Conservation (phyloP, 2,888 invertebrate species). For the Nemurella pictetii region DNA sequence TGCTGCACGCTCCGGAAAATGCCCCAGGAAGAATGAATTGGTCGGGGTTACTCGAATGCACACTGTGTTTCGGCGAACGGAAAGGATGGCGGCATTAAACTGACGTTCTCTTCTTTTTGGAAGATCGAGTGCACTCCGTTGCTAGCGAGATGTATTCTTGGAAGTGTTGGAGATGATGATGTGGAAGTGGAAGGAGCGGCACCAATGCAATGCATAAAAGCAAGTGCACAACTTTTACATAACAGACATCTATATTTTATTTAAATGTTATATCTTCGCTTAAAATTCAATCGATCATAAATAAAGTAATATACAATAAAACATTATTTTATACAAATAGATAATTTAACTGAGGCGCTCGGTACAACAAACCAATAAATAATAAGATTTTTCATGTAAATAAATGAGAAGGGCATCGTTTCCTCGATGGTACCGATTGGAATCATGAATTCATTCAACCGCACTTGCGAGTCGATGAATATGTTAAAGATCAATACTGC, state of each 20-base stretch:
- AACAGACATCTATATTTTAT: slow-evolving; percentile 36
- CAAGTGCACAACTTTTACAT: slow-evolving; percentile 23
- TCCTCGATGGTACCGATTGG: background rate
- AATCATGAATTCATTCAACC: background rate
- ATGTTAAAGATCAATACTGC: background rate
- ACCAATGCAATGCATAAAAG: background rate
- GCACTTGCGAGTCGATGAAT: background rate
- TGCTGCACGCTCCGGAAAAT: background rate
- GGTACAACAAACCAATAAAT: background rate
- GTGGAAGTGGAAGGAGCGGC: background rate
- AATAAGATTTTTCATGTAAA: background rate
- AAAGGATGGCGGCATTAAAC: background rate
- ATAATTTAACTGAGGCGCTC: background rate
- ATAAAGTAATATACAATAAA: slow-evolving; percentile 39
- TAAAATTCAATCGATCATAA: slow-evolving; percentile 34
- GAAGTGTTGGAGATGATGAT: background rate
- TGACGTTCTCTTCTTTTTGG: background rate
- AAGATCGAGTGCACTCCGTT: background rate
- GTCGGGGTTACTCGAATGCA: background rate
- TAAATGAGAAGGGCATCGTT: background rate
- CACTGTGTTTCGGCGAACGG: background rate
- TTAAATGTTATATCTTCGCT: slow-evolving; percentile 11
- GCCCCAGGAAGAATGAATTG: background rate
- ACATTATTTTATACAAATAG: slow-evolving; percentile 35
- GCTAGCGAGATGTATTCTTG: background rate